Evolutionary conservation across 2,797 vertebrate species (phyloP).

Genomic region (Chanos chanos): DNA sequence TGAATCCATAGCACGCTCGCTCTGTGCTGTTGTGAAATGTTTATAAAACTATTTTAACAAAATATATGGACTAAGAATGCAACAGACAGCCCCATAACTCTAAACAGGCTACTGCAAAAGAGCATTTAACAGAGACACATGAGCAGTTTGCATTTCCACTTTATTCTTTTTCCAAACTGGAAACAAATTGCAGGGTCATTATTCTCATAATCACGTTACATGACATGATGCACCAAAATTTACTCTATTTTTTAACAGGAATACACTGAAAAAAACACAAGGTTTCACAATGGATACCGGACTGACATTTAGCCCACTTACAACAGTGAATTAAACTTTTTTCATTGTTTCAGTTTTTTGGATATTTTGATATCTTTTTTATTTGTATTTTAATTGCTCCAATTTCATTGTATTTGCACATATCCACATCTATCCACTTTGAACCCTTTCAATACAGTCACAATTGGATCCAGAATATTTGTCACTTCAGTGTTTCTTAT

Average conservation of each 20-base stretch:
- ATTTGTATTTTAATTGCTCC: conserved; percentile 10
- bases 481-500: conserved; percentile 52
- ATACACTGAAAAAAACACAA: conserved; percentile 94
- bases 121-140: background rate
- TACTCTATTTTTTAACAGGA: conserved; percentile 93
- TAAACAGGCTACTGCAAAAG: background rate
- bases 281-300: conserved; percentile 92
- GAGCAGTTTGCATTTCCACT: conserved; percentile 72
- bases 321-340: conserved; percentile 84
- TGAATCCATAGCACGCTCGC: too few species aligned
- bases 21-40: too few species aligned
- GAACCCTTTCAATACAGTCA: conserved; percentile 57
- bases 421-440: conserved; percentile 55
- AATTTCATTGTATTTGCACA: conserved; percentile 43
- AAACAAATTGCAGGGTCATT: conserved; percentile 89
- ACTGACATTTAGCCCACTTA: conserved; percentile 87
- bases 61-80: too few species aligned
- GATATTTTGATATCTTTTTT: conserved; percentile 58
- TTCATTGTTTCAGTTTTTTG: conserved; percentile 51
- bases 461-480: conserved; percentile 66
- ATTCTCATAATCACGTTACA: conserved; percentile 94
- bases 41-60: too few species aligned
- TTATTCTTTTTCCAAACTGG: conserved; percentile 86
- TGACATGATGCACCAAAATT: conserved; percentile 89
- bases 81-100: too few species aligned